phyloP scores from a whole-genome alignment of 2,113 vertebrate species.

The Synchiropus splendidus region DNA sequence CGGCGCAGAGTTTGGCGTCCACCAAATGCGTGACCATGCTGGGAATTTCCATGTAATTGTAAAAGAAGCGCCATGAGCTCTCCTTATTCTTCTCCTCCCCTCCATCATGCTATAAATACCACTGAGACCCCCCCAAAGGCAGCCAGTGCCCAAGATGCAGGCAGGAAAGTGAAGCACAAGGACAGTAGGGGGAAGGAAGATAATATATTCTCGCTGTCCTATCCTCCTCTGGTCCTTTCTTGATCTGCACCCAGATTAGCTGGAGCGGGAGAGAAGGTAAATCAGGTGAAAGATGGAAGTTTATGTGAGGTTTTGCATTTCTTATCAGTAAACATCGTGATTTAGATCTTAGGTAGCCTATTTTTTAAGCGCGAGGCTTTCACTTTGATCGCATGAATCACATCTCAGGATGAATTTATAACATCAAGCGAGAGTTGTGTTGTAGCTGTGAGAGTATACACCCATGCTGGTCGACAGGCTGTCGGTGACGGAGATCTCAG shows the following conservation, averaged over 20 bases:
- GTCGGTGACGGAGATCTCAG: no score
- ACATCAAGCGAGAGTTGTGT: no score
- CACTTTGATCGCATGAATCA: no score
- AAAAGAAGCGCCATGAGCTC: constrained; percentile 41
- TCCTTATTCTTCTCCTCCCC: constrained; percentile 30
- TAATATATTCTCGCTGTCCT: constrained; percentile 28
- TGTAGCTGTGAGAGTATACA: no score
- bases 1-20: constrained; percentile 47
- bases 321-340: neutral
- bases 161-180: constrained; percentile 25
- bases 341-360: no score
- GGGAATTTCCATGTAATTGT: constrained; percentile 70
- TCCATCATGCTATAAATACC: constrained; percentile 47
- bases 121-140: constrained; percentile 40
- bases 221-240: constrained; percentile 12
- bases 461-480: no score
- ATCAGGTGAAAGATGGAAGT: no score
- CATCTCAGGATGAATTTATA: no score
- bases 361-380: no score
- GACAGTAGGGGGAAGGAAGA: constrained; percentile 31
- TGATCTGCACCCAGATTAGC: constrained; percentile 17
- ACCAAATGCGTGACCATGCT: constrained; percentile 54
- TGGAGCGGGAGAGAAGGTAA: neutral
- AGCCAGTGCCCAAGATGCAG: constrained; percentile 15
- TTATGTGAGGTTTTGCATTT: no score